Evolutionary conservation across 2,888 invertebrate genomes (phyloP), one percentile per base, ranked within the genome.

Genomic region (Melanotus villosus): DNA sequence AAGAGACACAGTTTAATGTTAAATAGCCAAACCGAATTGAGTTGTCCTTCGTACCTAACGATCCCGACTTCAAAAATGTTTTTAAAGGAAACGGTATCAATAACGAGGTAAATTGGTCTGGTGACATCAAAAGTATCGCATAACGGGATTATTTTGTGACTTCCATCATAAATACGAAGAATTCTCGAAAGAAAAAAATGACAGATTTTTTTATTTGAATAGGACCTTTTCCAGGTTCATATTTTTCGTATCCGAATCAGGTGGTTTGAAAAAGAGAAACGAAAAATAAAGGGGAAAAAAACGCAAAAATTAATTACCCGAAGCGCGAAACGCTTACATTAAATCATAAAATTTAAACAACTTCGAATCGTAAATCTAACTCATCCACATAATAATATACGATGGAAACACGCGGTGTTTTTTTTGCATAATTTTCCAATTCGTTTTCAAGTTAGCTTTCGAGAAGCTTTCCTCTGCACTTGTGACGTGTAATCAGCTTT

Each of bases 341-440:
- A 34, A 32, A 43, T 54, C 50, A 54, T 43, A 58, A 65, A 58
- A 63, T 56, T 67, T 67, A 67, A 68, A 56, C 19, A 36, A 56
- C 41, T 54, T 12, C 38, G n/a, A 52, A 32, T 57, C 32, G 68
- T 57, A 57, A 47, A 56, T 64, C 43, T 45, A 58, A 59, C 57
- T 67, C 56, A 64, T 64, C 50, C 47, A 52, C 45, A 65, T 59
- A 62, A 68, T 68, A 68, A 62, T 62, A 59, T 52, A 65, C 58
- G 68, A 26, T 32, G 23, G 41, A 50, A 50, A 50, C 63, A 64
- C 57, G 63, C 57, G 59, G 68, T 56, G 30, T 60, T 65, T 72
- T 59, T 59, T 59, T 62, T 63, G 78, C 74, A 78, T 78, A 78
- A 78, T 78, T 78, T 78, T 78, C 75, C 76, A 73, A 78, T 78